Percentiles rank a stretch among this genome's conserved stretches.
phyloP scores from a whole-genome alignment of 2,113 vertebrate species.

The Neomonachus schauinslandi region DNA sequence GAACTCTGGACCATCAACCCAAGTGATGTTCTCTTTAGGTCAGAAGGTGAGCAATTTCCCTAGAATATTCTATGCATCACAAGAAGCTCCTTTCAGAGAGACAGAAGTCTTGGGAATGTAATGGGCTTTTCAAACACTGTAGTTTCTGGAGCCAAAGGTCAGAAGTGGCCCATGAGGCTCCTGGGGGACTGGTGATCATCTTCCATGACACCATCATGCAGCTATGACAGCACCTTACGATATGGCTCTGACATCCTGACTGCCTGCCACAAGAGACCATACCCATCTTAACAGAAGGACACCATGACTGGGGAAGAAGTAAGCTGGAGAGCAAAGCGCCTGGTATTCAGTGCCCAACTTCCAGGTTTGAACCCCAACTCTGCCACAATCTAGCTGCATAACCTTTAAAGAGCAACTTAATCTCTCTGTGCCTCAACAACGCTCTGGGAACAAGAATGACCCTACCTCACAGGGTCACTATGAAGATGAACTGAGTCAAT shows the following conservation, averaged over 20 bases:
- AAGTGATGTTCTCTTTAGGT: background rate
- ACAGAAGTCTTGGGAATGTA: background rate
- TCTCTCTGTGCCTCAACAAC: background rate
- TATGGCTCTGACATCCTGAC: background rate
- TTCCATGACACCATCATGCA: background rate
- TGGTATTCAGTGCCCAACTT: too few relatives aligned
- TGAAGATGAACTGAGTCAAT: background rate
- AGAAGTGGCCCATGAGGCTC: background rate
- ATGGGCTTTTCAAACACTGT: background rate
- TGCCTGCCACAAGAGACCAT: background rate
- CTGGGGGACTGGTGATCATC: background rate
- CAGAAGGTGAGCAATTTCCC: background rate
- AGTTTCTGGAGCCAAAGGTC: background rate
- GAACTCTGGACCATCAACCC: background rate
- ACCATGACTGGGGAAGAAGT: background rate
- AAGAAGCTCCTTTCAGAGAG: background rate
- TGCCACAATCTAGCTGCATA: background rate
- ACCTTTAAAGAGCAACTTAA: background rate
- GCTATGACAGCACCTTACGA: background rate
- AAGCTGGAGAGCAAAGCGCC: background rate
- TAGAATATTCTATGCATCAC: background rate
- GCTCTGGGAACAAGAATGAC: background rate
- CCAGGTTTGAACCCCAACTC: background rate
- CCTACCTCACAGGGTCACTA: background rate
- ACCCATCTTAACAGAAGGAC: background rate